Evolutionary conservation across 2,113 vertebrate genomes (phyloP), one percentile per base, ranked within the genome.

Genomic region (Rhadina sibilatrix): DNA sequence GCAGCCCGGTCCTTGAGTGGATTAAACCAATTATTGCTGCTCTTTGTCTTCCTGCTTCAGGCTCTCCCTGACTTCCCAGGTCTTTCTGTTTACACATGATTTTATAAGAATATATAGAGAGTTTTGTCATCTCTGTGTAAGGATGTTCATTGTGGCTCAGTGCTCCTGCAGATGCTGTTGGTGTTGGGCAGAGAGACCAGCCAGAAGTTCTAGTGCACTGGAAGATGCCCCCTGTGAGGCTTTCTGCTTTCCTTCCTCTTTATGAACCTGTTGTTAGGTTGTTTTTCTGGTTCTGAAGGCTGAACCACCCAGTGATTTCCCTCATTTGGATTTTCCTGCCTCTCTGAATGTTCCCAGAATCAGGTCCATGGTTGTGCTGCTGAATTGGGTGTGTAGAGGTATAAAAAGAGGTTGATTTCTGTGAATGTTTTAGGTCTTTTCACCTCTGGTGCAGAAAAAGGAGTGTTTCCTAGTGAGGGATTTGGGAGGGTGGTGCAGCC

Each of bases 21-120:
- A 90, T 94, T 92, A 92, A 94, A 70, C 46, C 68, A 92, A 52
- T 87, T 92, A 81, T n/a, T 92, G 15, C 44, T 52, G 69, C 64
- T 75, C 42, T 49, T 11, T 68, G 20, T 65, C 49, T 40, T 47
- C 72, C 85, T 80, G 42, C 72, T 86, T 61, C 14, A 0, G 83
- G 35, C n/a, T 83, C 19, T 83, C 23, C 54, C 30, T 54, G 28
- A 22, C 35, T 77, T 68, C 27, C 35, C 15, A 23, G 33, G 24
- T 63, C 21, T 25, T 64, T 44, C 89, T 88, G 61, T 33, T 75
- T 54, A 27, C 35, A 10, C 30, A 21, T 0, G 25, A 12, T 69
- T 81, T 90, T 83, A 7, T 24, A 14, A 0, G 4, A 25, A 22
- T 25, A 15, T 52, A 3, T 1, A 20, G 44, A 42, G 30, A 42